Evolutionary conservation across 2,113 vertebrate genomes (phyloP).

Genomic region (Pristiophorus japonicus): DNA sequence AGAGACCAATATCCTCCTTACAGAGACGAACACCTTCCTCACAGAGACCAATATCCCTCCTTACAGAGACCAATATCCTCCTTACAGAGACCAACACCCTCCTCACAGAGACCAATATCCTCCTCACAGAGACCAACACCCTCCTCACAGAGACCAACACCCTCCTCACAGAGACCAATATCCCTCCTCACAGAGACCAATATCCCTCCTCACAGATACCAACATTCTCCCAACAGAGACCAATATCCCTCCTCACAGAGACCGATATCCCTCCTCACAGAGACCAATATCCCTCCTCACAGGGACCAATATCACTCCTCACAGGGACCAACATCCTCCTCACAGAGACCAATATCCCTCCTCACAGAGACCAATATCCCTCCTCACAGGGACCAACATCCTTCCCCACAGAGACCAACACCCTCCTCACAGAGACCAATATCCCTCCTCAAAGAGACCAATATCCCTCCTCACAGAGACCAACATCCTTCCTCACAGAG

Average conservation of each 20-base stretch:
- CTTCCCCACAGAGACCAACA: not conserved
- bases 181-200: not conserved
- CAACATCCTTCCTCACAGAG: not conserved
- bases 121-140: not conserved
- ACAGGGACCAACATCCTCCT: not conserved
- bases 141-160: no score
- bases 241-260: not conserved
- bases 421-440: not conserved
- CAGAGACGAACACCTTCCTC: not conserved
- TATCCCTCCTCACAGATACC: not conserved
- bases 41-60: not conserved
- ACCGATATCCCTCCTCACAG: not conserved
- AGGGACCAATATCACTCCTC: not conserved
- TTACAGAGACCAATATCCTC: not conserved
- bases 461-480: no score
- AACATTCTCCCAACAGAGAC: no score
- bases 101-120: not conserved
- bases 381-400: not conserved
- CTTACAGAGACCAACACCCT: not conserved
- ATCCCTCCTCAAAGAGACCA: not conserved
- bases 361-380: not conserved
- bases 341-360: not conserved
- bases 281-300: not conserved
- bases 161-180: no score
- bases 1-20: not conserved